Percentiles rank a stretch among this genome's conserved stretches.
phyloP scores from a whole-genome alignment of 2,888 invertebrate species.

The Drosophila hawaiiensis region DNA sequence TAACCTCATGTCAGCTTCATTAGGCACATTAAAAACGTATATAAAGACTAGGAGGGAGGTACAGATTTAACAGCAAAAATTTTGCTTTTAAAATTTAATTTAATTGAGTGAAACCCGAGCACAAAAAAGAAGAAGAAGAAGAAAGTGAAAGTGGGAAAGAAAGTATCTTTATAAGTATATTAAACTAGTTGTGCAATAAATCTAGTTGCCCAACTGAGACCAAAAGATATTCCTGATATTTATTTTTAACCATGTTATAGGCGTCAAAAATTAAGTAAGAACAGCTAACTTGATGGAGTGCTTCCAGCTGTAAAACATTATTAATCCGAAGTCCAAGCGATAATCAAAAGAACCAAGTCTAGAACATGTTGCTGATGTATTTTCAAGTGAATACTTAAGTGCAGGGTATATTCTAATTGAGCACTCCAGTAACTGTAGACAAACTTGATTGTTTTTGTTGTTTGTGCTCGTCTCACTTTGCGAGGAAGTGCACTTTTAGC shows the following conservation, averaged over 20 bases:
- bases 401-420: constrained; percentile 34
- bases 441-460: constrained; percentile 44
- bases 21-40: not conserved
- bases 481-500: constrained; percentile 75
- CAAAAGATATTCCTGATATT: not conserved
- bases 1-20: constrained; percentile 20
- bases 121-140: not conserved
- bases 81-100: not conserved
- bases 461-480: constrained; percentile 67
- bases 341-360: not conserved
- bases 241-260: not conserved
- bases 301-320: rapidly evolving
- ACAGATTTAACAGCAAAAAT: not conserved
- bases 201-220: not conserved
- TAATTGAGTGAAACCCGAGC: not conserved
- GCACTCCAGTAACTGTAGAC: constrained; percentile 9
- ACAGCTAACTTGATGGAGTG: rapidly evolving
- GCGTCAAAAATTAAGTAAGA: not conserved
- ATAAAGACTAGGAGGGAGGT: not conserved
- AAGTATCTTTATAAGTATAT: not conserved
- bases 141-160: not conserved
- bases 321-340: rapidly evolving
- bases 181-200: not conserved
- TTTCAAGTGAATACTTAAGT: constrained; percentile 16
- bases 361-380: not conserved